Conservation (phyloP, 2,888 invertebrate genomes). For the Caenorhabditis sp. region DNA sequence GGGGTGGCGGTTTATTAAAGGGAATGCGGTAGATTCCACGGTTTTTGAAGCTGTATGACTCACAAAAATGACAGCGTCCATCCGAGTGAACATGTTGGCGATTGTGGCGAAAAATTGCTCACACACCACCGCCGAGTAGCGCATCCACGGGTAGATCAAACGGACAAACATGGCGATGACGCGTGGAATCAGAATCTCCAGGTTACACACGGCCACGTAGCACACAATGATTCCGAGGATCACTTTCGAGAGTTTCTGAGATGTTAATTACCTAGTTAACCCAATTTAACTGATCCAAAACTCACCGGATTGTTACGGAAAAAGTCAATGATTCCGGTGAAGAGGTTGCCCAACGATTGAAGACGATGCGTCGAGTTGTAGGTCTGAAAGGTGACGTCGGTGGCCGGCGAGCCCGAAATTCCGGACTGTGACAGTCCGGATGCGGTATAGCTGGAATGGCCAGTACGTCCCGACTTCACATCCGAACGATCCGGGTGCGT, state of each 20-base stretch:
- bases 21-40: no score
- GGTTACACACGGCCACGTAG: conserved; percentile 56
- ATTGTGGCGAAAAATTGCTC: conserved; percentile 53
- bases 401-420: neutral
- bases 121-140: conserved; percentile 40
- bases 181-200: conserved; percentile 61
- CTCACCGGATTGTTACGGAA: conserved; percentile 59
- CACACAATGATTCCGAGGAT: conserved; percentile 32
- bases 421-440: neutral
- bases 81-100: conserved; percentile 55
- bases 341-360: conserved; percentile 51
- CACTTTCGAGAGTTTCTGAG: conserved; percentile 38
- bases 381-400: neutral
- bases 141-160: conserved; percentile 58
- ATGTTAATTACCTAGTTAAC: neutral
- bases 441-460: neutral
- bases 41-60: conserved; percentile 1
- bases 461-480: neutral
- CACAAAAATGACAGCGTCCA: conserved; percentile 60
- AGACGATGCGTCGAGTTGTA: conserved; percentile 46
- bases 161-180: conserved; percentile 48
- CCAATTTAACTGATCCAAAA: no score
- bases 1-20: no score
- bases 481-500: conserved; percentile 20
- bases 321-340: conserved; percentile 46